Conservation (phyloP, 1,140 invertebrate genomes). For the Bombus confusus region DNA sequence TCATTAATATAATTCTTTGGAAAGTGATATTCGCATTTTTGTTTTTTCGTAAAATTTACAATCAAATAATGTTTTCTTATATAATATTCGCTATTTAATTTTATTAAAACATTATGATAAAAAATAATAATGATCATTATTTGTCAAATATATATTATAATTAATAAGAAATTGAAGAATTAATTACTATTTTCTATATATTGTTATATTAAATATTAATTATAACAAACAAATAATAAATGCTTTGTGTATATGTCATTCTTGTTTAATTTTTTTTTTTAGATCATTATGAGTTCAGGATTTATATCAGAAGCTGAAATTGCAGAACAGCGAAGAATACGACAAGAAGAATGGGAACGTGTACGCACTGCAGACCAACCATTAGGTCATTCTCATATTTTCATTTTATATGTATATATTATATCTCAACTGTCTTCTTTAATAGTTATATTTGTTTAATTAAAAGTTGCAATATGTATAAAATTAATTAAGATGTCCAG, state of each 20-base stretch:
- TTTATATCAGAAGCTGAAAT: slow-evolving; percentile 95
- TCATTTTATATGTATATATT: neutral
- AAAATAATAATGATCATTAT: neutral
- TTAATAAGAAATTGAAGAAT: neutral
- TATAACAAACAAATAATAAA: neutral
- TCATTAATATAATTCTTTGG: neutral
- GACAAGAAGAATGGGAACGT: slow-evolving; percentile 98
- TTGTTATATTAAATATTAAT: neutral
- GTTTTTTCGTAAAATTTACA: neutral
- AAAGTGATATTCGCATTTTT: neutral
- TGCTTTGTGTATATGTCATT: neutral
- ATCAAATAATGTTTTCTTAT: neutral
- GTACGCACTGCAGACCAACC: slow-evolving; percentile 94
- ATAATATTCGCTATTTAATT: neutral
- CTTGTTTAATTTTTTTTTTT: neutral
- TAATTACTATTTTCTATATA: neutral
- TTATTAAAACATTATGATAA: neutral
- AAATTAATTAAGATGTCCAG: neutral
- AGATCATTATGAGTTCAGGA: slow-evolving; percentile 89
- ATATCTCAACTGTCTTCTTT: neutral
- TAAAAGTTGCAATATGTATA: neutral
- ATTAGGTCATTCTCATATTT: slow-evolving; percentile 84
- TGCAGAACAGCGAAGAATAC: slow-evolving; percentile 88
- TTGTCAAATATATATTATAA: neutral
- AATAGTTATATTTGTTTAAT: neutral